Evolutionary conservation across 2,888 invertebrate genomes (phyloP).

Genomic region (Volucella bombylans): DNA sequence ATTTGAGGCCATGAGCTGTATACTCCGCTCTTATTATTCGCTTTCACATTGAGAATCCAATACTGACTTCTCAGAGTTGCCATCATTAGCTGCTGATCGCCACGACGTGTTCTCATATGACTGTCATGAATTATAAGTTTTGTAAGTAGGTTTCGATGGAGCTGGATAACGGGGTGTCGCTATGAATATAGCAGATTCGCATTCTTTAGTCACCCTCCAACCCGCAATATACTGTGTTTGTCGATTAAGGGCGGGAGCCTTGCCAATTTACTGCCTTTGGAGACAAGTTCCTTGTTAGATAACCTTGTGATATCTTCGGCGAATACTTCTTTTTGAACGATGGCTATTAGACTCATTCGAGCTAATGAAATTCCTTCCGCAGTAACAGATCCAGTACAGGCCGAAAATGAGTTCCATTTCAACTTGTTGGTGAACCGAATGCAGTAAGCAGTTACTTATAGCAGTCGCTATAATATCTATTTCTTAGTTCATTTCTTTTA

Average conservation of each 20-base stretch:
- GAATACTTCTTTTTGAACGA: too few relatives aligned
- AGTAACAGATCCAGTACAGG: too few relatives aligned
- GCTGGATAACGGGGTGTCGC: conserved; percentile 35
- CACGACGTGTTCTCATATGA: conserved; percentile 40
- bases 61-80: conserved; percentile 12
- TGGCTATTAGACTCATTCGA: too few relatives aligned
- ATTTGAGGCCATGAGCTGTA: conserved; percentile 31
- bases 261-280: too few relatives aligned
- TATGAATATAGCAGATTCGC: conserved; percentile 35
- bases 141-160: neutral
- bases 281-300: too few relatives aligned
- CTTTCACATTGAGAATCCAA: conserved; percentile 31
- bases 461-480: conserved; percentile 7
- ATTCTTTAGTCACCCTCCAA: neutral
- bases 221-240: too few relatives aligned
- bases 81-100: conserved; percentile 38
- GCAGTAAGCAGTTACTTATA: neutral
- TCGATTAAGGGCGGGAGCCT: too few relatives aligned
- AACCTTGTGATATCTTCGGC: too few relatives aligned
- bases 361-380: too few relatives aligned
- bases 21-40: conserved; percentile 3
- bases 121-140: conserved; percentile 20
- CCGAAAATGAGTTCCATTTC: too few relatives aligned
- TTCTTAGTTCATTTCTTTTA: conserved; percentile 13
- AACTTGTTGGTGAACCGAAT: too few relatives aligned